Evolutionary conservation across 1,140 invertebrate genomes (phyloP), one percentile per base, ranked within the genome.

Genomic region (Drosophila orena): DNA sequence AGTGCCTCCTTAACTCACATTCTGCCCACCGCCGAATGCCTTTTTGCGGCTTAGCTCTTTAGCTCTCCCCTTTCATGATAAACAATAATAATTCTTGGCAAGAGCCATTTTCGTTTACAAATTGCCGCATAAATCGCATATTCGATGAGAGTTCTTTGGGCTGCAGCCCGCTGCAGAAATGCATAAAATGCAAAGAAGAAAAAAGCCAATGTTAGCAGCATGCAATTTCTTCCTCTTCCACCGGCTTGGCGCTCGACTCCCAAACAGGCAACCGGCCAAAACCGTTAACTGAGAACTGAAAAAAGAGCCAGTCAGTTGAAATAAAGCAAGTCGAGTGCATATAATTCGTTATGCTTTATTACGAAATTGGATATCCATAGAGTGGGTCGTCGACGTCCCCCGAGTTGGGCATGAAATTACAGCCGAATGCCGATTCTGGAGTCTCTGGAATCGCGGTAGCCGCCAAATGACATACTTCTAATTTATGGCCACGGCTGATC

Each of bases 321-420:
- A 90, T 90, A 89, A 89, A 90, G 53, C 84, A 88, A 88, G 84
- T 88, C 84, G 84, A 90, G 85, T 90, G 84, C 85, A 89, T 88
- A 90, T 88, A 90, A 89, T 89, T 89, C 84, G 84, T 90, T 89
- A 89, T 89, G 84, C 85, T 89, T 89, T 89, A 89, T 89, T 89
- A 89, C 80, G 84, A 89, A 89, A 89, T 89, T 89, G 84, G 84
- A 89, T 89, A 89, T 90, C 64, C 84, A 88, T 73, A 73, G 84
- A 79, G 79, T 80, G 62, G 58, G 52, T 68, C 60, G 64, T 27
- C 57, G 62, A 46, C 50, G 59, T 68, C 50, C 43, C 64, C 68
- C 49, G 59, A 76, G 62, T 81, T 77, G 64, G 57, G 73, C 73
- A 53, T 72, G 76, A 83, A 84, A 83, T 83, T 79, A 79, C 78